Conservation (phyloP, 1,140 invertebrate species). For the Eurytemora carolleeae region DNA sequence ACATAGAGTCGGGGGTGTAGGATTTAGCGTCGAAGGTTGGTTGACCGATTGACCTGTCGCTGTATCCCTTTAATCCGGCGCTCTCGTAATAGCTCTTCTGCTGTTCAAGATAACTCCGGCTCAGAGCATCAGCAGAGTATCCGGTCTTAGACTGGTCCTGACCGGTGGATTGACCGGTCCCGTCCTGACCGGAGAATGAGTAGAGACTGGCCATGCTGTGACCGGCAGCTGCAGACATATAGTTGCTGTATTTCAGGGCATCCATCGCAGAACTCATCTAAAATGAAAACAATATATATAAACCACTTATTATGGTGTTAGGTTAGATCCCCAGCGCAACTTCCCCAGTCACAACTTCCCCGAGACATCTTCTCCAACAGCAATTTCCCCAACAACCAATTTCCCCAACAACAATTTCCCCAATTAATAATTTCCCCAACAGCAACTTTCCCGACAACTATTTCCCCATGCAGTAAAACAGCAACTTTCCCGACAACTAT, state of each 20-base stretch:
- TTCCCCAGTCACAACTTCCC: too few relatives aligned
- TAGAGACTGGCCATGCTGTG: neutral
- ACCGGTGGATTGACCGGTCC: neutral
- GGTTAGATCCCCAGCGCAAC: too few relatives aligned
- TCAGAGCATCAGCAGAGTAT: neutral
- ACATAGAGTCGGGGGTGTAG: neutral
- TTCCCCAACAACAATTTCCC: too few relatives aligned
- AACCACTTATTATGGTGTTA: too few relatives aligned
- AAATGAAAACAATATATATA: neutral
- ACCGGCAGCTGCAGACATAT: neutral
- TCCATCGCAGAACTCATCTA: constrained; percentile 7
- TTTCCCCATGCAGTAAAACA: too few relatives aligned
- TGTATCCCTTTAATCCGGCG: neutral
- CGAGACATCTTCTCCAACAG: too few relatives aligned
- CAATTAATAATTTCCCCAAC: too few relatives aligned
- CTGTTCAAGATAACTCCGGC: constrained; percentile 1
- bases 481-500: too few relatives aligned
- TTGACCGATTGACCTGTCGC: neutral
- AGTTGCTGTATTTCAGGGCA: constrained; percentile 8
- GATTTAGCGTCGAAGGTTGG: neutral
- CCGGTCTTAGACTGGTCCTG: neutral
- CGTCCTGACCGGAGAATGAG: neutral
- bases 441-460: too few relatives aligned
- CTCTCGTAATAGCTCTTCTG: constrained; percentile 1
- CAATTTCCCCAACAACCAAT: too few relatives aligned